phyloP scores from a whole-genome alignment of 1,140 invertebrate species.

The Drosophila mayri region DNA sequence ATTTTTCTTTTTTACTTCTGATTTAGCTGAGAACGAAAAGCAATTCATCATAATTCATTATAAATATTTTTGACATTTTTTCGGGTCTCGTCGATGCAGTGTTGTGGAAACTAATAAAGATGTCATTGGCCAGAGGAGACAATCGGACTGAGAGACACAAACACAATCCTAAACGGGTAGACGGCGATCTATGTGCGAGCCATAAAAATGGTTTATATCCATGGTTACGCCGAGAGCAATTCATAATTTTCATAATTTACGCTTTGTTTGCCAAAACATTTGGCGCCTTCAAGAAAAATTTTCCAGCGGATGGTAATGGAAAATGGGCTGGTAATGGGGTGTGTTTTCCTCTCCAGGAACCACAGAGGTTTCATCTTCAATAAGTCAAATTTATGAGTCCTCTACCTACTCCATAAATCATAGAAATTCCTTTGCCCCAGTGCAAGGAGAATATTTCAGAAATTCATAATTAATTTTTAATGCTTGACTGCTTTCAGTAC shows the following conservation, averaged over 20 bases:
- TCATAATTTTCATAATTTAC: constrained; percentile 85
- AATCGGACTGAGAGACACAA: constrained; percentile 45
- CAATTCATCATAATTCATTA: constrained; percentile 83
- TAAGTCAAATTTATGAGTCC: constrained; percentile 77
- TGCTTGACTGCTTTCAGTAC: constrained; percentile 70
- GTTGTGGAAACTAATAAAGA: constrained; percentile 84
- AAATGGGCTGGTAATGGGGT: constrained; percentile 54
- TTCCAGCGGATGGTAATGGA: constrained; percentile 42
- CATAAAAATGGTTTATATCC: constrained; percentile 75
- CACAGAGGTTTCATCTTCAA: constrained; percentile 68
- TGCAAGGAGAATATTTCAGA: constrained; percentile 34
- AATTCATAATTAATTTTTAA: constrained; percentile 82
- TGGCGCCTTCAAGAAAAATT: constrained; percentile 58
- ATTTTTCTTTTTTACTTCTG: constrained; percentile 24
- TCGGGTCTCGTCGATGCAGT: constrained; percentile 47
- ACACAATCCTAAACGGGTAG: constrained; percentile 37
- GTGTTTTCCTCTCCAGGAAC: constrained; percentile 61
- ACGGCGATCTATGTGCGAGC: constrained; percentile 18
- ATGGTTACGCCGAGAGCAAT: constrained; percentile 55
- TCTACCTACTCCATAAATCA: constrained; percentile 74
- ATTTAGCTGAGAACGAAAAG: constrained; percentile 35
- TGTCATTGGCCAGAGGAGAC: constrained; percentile 73
- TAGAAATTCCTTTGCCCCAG: constrained; percentile 52
- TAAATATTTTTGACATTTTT: constrained; percentile 76
- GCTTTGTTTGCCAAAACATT: constrained; percentile 83